phyloP scores from a whole-genome alignment of 2,797 vertebrate genomes.

The Enteromius paludinosus region DNA sequence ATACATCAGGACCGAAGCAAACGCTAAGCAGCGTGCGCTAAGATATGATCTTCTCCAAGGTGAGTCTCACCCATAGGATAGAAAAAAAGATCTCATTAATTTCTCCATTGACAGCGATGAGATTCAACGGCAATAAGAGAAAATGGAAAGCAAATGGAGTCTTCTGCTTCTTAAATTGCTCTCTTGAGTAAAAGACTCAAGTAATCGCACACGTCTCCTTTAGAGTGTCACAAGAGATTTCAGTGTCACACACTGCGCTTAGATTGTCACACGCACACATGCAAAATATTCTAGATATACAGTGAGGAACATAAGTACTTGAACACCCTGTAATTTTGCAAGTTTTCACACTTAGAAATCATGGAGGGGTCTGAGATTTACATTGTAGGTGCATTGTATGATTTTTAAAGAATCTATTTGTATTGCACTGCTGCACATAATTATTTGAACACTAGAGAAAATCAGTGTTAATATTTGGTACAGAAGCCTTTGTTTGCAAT shows the following conservation, averaged over 20 bases:
- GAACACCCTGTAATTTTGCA: too few species aligned
- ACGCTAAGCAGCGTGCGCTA: constrained; percentile 15
- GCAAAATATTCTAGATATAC: neutral
- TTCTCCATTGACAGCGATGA: constrained; percentile 20
- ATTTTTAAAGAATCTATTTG: too few species aligned
- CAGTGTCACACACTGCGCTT: neutral
- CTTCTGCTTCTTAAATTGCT: constrained; percentile 25
- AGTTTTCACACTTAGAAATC: too few species aligned
- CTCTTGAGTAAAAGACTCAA: constrained; percentile 26
- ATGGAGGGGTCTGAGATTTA: too few species aligned
- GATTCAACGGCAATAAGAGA: constrained; percentile 31
- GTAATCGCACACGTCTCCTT: constrained; percentile 5
- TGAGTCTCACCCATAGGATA: constrained; percentile 25
- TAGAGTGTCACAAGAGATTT: neutral
- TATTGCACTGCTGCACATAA: too few species aligned
- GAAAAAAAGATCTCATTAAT: constrained; percentile 26
- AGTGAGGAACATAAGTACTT: too few species aligned
- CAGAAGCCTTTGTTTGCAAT: too few species aligned
- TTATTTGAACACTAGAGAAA: too few species aligned
- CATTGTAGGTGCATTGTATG: too few species aligned
- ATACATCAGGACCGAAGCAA: constrained; percentile 13
- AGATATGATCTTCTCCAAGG: constrained; percentile 36
- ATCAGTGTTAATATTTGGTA: too few species aligned
- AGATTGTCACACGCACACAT: neutral
- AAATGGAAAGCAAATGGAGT: constrained; percentile 29